A percentile compares a stretch with the other conserved stretches of the same genome.
Conservation (phyloP, 2,113 vertebrate species). For the Eretmochelys imbricata region DNA sequence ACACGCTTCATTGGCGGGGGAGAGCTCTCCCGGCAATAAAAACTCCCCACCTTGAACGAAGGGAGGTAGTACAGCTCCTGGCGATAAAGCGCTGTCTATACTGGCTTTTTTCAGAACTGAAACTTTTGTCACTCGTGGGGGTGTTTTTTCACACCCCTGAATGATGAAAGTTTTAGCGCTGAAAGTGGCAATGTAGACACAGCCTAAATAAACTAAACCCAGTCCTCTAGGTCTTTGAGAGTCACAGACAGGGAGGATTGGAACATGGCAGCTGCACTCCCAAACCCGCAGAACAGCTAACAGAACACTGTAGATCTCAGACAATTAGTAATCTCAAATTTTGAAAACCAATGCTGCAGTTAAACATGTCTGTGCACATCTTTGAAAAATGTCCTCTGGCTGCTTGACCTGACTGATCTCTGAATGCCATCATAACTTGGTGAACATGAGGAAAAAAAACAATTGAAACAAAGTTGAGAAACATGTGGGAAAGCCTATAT, state of each 20-base stretch:
- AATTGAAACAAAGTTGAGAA: background rate
- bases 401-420: accelerated
- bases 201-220: background rate
- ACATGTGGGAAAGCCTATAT: accelerated
- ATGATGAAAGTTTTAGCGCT: too few relatives aligned
- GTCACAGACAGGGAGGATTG: background rate
- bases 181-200: too few relatives aligned
- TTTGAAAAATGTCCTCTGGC: background rate
- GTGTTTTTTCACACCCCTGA: too few relatives aligned
- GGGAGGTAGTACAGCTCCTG: too few relatives aligned
- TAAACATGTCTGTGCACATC: background rate
- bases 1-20: too few relatives aligned
- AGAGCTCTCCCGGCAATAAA: too few relatives aligned
- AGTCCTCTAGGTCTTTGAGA: background rate
- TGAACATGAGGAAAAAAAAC: accelerated
- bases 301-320: background rate
- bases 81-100: too few relatives aligned
- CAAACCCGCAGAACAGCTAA: background rate
- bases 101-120: too few relatives aligned
- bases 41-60: too few relatives aligned
- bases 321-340: background rate
- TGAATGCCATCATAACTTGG: background rate
- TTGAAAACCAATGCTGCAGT: background rate
- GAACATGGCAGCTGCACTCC: background rate
- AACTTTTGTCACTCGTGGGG: too few relatives aligned